Conservation (phyloP, 2,113 vertebrate species). For the Propithecus coquereli region DNA sequence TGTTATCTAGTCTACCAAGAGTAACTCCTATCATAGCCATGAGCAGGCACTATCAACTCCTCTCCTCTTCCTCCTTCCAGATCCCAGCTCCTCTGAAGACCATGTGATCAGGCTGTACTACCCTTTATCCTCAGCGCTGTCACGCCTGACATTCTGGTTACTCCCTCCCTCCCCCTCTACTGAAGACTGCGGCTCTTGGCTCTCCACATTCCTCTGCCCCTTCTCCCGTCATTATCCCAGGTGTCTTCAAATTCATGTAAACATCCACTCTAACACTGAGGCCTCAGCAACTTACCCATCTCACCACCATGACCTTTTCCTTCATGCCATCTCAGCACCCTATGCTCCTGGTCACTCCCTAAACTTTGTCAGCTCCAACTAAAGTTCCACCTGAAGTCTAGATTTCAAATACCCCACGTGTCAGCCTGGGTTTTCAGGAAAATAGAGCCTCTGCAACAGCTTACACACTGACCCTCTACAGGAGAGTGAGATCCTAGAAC, state of each 20-base stretch:
- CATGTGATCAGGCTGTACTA: accelerated
- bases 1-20: background rate
- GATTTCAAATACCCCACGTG: background rate
- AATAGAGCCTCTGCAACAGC: background rate
- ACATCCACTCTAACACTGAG: too few species aligned
- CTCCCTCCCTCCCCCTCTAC: background rate
- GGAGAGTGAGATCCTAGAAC: background rate
- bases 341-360: background rate
- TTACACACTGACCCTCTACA: accelerated
- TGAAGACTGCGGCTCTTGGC: too few species aligned
- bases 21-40: background rate
- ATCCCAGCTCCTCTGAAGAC: background rate
- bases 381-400: background rate
- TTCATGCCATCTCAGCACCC: accelerated
- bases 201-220: background rate
- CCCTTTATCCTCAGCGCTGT: background rate
- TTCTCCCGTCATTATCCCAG: background rate
- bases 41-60: background rate
- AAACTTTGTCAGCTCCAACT: too few species aligned
- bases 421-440: background rate
- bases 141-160: too few species aligned
- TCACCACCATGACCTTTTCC: too few species aligned
- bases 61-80: background rate
- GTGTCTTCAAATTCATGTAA: background rate
- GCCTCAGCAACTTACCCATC: background rate